These are phyloP conservation scores for Philopedon plagiatum DNA, from an alignment of 2,888 invertebrate species.

Conservation along the genomic window DNA sequence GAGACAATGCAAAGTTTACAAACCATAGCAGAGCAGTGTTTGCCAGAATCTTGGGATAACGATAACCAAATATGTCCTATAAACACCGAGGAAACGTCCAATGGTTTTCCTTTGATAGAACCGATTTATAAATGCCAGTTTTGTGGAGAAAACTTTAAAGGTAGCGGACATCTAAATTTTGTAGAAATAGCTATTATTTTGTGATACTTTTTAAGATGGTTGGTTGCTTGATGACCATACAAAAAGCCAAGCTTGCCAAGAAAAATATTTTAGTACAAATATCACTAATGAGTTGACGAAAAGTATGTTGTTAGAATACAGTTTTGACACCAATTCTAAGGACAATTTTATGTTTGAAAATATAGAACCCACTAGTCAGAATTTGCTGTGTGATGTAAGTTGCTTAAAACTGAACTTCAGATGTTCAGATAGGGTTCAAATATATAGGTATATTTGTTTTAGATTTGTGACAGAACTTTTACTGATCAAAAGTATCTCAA, in stretches of 20 bases:
- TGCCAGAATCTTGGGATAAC: constrained; percentile 67
- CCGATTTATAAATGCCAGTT: constrained; percentile 65
- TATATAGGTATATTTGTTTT: constrained; percentile 47
- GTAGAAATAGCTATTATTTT: too few relatives aligned
- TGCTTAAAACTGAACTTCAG: not conserved
- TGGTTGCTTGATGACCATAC: constrained; percentile 66
- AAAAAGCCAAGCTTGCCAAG: constrained; percentile 64
- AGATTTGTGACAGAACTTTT: constrained; percentile 64
- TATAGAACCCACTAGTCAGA: constrained; percentile 52
- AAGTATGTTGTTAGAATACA: constrained; percentile 59
- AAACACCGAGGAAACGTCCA: constrained; percentile 57
- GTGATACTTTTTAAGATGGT: constrained; percentile 61
- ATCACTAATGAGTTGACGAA: constrained; percentile 61
- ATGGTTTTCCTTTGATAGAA: constrained; percentile 61
- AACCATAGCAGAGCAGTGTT: constrained; percentile 67
- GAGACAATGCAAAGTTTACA: constrained; percentile 68
- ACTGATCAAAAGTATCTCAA: constrained; percentile 61
- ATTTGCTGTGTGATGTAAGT: constrained; percentile 60
- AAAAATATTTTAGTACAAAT: constrained; percentile 63
- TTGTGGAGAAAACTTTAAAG: constrained; percentile 65
- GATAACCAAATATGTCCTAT: constrained; percentile 62
- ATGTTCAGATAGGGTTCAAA: too few relatives aligned
- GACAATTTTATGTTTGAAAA: constrained; percentile 51
- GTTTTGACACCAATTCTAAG: constrained; percentile 53
- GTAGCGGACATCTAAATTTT: too few relatives aligned